Evolutionary conservation across 53 echinoderm and acorn worm genomes (phyloP), one percentile per base, ranked within the genome.

Genomic region (Zoroaster sp.): DNA sequence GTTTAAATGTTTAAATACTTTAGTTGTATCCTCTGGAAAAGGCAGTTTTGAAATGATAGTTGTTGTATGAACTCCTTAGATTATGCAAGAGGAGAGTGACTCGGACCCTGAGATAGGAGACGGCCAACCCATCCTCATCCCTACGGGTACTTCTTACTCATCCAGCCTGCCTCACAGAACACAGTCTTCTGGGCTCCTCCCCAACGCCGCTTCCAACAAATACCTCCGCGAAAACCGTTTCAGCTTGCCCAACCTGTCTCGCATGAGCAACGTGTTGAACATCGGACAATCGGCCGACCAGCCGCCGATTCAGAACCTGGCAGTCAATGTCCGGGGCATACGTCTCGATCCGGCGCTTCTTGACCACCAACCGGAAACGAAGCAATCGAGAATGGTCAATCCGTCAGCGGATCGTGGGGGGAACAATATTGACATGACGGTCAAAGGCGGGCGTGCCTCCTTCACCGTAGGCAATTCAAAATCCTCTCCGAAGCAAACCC

Each of bases 161-260:
- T 78, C 80, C 47, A 12, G 74, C 80, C 87, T 73, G 34, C 66
- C 49, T 44, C 74, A 82, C 20, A 69, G 74, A 49, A 78, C 69
- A 8, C 79, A 78, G 13, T 79, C 69, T 52, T 71, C 79, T 20
- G 25, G 63, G 11, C 40, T 45, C 35, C n/a, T 76, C 68, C 63
- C 15, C 2, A 44, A 44, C 28, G 47, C 14, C 1, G 3, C 71
- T 46, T 46, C 35, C 40, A 65, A 7, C 6, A 49, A 74, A 73
- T 52, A 87, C 34, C 88, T 86, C 32, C 73, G 94, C 53, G 97
- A 92, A 91, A 88, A 88, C 54, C 87, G 97, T 23, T 69, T 94
- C 35, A 95, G 94, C 78, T 83, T 97, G 77, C 98, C 98, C 73
- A 92, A 97, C 59, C 69, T 97, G 37, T 74, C 92, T 11, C 66